These are phyloP conservation scores for Charina bottae DNA, from an alignment of 2,113 vertebrate genomes.

Conservation along the genomic window DNA sequence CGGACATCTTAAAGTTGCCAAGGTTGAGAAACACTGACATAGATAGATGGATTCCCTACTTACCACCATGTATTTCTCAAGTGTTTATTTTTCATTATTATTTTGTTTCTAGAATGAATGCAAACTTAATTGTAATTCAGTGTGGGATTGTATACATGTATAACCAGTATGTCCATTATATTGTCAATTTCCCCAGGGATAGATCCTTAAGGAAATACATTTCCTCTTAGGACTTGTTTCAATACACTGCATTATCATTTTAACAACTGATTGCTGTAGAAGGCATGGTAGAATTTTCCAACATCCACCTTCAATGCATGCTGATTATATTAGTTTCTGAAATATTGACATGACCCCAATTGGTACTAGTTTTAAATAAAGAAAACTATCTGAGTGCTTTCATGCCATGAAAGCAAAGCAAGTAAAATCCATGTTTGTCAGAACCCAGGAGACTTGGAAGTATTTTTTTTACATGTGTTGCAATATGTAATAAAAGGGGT, in stretches of 20 bases:
- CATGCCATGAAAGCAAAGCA: neutral
- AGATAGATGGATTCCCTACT: constrained; percentile 20
- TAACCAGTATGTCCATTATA: neutral
- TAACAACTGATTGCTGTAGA: neutral
- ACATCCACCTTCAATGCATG: neutral
- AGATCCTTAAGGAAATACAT: neutral
- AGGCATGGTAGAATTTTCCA: neutral
- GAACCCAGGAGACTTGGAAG: neutral
- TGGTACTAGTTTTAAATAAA: neutral
- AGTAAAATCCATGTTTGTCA: neutral
- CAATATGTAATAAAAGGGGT: neutral
- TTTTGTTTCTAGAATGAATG: neutral
- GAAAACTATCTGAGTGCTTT: neutral
- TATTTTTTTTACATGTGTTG: neutral
- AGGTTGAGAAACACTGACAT: too few species aligned
- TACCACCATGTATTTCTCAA: constrained; percentile 36
- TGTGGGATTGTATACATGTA: constrained; percentile 1
- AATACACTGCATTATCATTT: neutral
- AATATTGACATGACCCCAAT: neutral
- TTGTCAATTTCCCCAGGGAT: neutral
- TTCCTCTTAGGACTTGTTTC: neutral
- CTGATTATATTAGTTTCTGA: neutral
- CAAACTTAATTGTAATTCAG: neutral
- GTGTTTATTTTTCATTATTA: neutral
- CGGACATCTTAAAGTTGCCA: too few species aligned